Evolutionary conservation across 2,888 invertebrate species (phyloP).

Genomic region (Andrena flavipes): DNA sequence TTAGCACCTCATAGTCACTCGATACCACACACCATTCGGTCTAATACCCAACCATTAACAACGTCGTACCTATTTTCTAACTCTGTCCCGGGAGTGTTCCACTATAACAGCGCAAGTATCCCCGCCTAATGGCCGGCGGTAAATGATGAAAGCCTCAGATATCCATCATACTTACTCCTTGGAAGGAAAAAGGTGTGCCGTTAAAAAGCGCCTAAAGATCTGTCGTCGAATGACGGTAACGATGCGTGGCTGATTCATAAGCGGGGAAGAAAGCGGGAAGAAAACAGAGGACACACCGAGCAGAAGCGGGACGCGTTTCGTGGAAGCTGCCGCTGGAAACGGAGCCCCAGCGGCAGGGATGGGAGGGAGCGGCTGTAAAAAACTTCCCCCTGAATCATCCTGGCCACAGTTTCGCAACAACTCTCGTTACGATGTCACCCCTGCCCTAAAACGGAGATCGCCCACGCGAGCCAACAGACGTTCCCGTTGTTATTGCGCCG

Average conservation of each 20-base stretch:
- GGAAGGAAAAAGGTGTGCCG: conserved; percentile 38
- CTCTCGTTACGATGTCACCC: conserved; percentile 70
- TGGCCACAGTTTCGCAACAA: conserved; percentile 71
- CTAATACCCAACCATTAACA: conserved; percentile 1
- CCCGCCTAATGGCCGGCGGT: conserved; percentile 44
- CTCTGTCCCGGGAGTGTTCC: not conserved
- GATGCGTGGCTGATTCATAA: conserved; percentile 68
- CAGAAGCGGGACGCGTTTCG: conserved; percentile 47
- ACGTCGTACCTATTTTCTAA: not conserved
- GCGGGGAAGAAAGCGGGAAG: conserved; percentile 46
- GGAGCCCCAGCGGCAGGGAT: conserved; percentile 15
- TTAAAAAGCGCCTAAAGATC: conserved; percentile 53
- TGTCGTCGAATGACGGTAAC: conserved; percentile 65
- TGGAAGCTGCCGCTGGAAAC: conserved; percentile 37
- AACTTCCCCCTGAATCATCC: conserved; percentile 66
- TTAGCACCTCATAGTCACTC: no score
- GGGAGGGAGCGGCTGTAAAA: conserved; percentile 41
- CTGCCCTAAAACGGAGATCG: conserved; percentile 59
- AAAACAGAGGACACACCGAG: conserved; percentile 20
- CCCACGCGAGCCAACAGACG: conserved; percentile 58
- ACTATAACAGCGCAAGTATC: not conserved
- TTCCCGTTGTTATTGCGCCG: conserved; percentile 67
- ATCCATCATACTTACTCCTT: conserved; percentile 45
- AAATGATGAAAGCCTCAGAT: conserved; percentile 42
- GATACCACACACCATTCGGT: not conserved